Percentiles rank a stretch among this genome's conserved stretches.
Conservation (phyloP, 2,113 vertebrate genomes). For the Syngnathus scovelli region DNA sequence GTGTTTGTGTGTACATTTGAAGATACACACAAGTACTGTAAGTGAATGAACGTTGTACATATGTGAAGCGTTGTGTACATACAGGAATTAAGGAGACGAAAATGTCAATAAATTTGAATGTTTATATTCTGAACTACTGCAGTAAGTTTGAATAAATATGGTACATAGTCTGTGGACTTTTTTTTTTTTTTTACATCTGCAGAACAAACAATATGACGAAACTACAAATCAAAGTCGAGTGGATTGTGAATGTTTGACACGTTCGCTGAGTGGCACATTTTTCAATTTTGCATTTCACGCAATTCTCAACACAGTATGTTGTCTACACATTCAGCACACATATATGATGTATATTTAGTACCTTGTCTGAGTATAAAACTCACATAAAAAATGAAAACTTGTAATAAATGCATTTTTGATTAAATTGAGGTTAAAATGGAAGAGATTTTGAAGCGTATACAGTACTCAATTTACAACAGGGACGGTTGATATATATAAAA, state of each 20-base stretch:
- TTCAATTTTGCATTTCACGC: not conserved
- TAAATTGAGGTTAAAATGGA: not conserved
- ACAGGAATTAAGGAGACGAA: slow-evolving; percentile 63
- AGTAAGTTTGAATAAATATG: slow-evolving; percentile 50
- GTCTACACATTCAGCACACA: not conserved
- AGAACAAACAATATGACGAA: slow-evolving; percentile 3
- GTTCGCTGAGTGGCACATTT: not conserved
- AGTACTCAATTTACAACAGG: not conserved
- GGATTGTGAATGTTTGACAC: slow-evolving; percentile 8
- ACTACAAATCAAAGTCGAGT: slow-evolving; percentile 21
- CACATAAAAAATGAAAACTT: not conserved
- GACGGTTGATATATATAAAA: not conserved
- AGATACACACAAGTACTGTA: not conserved
- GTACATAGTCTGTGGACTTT: slow-evolving; percentile 10
- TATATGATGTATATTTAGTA: too few species aligned
- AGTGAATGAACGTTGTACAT: slow-evolving; percentile 51
- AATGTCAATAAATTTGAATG: slow-evolving; percentile 59
- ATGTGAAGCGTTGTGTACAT: slow-evolving; percentile 66
- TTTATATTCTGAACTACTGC: slow-evolving; percentile 60
- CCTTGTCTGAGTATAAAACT: too few species aligned
- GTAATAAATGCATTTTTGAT: not conserved
- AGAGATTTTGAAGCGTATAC: not conserved
- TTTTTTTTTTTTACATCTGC: slow-evolving; percentile 10
- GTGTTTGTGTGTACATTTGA: not conserved
- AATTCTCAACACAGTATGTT: not conserved